A percentile compares a stretch with the other conserved stretches of the same genome.
Evolutionary conservation across 2,113 vertebrate species (phyloP).

Genomic region (Nibea coibor): DNA sequence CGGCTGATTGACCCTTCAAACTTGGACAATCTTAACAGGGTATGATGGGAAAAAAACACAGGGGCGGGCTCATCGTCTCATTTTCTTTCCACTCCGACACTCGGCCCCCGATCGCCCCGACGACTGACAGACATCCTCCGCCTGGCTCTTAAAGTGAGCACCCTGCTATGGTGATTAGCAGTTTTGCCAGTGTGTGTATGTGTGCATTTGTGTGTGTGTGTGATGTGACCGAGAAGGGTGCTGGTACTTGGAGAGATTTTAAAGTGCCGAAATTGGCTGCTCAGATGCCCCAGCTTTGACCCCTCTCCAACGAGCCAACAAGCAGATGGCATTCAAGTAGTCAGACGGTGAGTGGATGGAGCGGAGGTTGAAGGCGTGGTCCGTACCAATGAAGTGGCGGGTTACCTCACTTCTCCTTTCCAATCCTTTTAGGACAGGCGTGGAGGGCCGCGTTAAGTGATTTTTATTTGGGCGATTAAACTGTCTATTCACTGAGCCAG

Average conservation of each 20-base stretch:
- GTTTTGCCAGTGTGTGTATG: constrained; percentile 46
- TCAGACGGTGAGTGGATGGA: constrained; percentile 41
- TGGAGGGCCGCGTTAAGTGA: constrained; percentile 64
- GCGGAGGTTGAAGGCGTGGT: constrained; percentile 52
- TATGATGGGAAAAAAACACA: constrained; percentile 35
- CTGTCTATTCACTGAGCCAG: constrained; percentile 59
- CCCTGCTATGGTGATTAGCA: constrained; percentile 72
- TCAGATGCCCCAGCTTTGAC: constrained; percentile 60
- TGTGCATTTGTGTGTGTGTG: constrained; percentile 26
- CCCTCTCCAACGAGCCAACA: constrained; percentile 48
- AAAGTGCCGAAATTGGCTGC: constrained; percentile 64
- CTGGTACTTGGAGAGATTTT: constrained; percentile 52
- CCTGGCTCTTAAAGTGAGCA: constrained; percentile 58
- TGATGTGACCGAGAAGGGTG: constrained; percentile 41
- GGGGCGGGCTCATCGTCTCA: constrained; percentile 20
- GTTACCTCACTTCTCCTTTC: constrained; percentile 59
- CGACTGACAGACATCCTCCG: constrained; percentile 53
- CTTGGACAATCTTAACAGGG: constrained; percentile 31
- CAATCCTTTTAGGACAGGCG: constrained; percentile 54
- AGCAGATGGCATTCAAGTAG: constrained; percentile 71
- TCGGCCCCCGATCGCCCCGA: constrained; percentile 4
- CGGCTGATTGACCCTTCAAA: constrained; percentile 59
- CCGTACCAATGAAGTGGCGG: constrained; percentile 37
- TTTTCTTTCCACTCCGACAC: constrained; percentile 36
- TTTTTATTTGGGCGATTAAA: constrained; percentile 73